phyloP scores from a whole-genome alignment of 2,113 vertebrate genomes.

The Scopus umbretta region DNA sequence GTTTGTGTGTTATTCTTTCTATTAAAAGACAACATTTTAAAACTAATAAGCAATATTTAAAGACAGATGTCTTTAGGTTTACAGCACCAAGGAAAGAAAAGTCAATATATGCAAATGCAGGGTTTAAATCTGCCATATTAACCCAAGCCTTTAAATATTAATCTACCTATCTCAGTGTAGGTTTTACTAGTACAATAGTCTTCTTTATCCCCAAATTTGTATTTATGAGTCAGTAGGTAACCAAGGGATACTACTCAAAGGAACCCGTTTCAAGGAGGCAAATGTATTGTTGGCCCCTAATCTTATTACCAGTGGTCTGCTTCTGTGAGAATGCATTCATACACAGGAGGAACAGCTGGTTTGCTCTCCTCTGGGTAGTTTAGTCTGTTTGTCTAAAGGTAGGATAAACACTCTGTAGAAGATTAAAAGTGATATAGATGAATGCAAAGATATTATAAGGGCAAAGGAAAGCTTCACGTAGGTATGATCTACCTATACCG shows the following conservation, averaged over 20 bases:
- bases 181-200: neutral
- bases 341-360: accelerated
- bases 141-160: neutral
- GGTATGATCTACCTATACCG: neutral
- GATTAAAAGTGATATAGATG: neutral
- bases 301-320: neutral
- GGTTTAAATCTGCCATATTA: neutral
- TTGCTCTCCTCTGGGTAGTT: neutral
- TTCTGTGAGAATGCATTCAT: neutral
- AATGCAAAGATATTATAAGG: neutral
- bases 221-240: neutral
- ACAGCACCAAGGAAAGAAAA: neutral
- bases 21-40: neutral
- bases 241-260: neutral
- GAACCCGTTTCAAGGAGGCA: neutral
- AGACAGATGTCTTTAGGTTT: neutral
- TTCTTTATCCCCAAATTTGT: neutral
- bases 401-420: neutral
- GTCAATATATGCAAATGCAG: neutral
- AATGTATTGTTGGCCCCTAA: neutral
- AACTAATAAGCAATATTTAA: neutral
- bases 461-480: neutral
- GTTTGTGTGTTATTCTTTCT: neutral
- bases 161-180: neutral
- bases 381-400: neutral